Evolutionary conservation across 2,113 vertebrate genomes (phyloP).

Genomic region (Turdus rufiventris): DNA sequence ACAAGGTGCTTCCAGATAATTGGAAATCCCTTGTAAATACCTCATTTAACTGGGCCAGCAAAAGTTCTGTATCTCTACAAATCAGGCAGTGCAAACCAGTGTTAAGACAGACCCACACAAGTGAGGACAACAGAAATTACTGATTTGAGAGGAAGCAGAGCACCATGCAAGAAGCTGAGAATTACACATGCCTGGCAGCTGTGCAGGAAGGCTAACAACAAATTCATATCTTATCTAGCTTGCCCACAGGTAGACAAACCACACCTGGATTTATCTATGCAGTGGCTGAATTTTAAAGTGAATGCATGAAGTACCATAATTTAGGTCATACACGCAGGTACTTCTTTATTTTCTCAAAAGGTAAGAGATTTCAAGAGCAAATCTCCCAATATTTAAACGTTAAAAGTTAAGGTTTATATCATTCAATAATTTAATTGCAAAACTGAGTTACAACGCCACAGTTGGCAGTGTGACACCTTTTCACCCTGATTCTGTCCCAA

Average conservation of each 20-base stretch:
- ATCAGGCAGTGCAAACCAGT: background rate
- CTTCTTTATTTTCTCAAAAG: background rate
- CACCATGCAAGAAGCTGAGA: background rate
- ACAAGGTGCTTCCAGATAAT: background rate
- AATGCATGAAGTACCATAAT: background rate
- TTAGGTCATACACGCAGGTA: accelerated
- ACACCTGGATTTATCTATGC: background rate
- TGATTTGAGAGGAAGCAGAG: background rate
- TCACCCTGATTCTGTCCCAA: constrained; percentile 17
- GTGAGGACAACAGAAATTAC: background rate
- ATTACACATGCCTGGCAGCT: background rate
- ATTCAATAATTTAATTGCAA: constrained; percentile 25
- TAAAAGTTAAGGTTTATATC: background rate
- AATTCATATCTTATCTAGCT: background rate
- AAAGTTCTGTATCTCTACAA: background rate
- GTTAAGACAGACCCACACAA: accelerated
- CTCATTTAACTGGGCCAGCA: background rate
- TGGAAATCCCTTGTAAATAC: background rate
- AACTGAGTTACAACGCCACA: background rate
- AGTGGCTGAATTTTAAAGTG: background rate
- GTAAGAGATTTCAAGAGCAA: background rate
- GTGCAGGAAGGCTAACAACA: background rate
- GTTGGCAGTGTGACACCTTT: background rate
- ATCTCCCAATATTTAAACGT: background rate
- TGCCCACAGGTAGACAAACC: background rate